Percentiles rank a stretch among this genome's conserved stretches.
Conservation (phyloP, 2,113 vertebrate genomes). For the Neotragus pygmaeus region DNA sequence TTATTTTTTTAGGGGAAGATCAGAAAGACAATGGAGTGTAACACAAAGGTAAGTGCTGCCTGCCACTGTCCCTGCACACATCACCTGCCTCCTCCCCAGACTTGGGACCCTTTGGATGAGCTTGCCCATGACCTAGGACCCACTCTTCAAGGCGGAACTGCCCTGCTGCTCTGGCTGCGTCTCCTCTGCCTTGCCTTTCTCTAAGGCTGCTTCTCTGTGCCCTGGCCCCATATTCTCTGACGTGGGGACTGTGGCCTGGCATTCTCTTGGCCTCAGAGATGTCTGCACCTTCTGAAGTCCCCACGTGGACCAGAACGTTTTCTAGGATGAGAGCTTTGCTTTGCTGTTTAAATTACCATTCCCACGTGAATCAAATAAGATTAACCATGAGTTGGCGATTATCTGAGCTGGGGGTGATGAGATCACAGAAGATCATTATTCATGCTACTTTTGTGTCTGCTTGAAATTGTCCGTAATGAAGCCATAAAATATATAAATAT, state of each 20-base stretch:
- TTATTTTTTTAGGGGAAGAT: background rate
- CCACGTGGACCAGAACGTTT: background rate
- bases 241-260: background rate
- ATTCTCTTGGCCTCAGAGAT: background rate
- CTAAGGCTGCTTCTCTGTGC: background rate
- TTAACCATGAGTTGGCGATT: background rate
- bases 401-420: background rate
- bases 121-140: background rate
- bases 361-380: background rate
- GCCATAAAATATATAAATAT: no score
- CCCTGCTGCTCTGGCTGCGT: background rate
- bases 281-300: background rate
- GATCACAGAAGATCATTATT: background rate
- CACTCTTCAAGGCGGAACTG: background rate
- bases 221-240: background rate
- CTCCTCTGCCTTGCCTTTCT: background rate
- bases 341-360: background rate
- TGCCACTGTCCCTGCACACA: background rate
- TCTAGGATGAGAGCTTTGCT: background rate
- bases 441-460: background rate
- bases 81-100: background rate
- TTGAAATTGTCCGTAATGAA: conserved; percentile 8
- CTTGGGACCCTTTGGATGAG: background rate
- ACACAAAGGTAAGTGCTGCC: background rate
- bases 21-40: background rate